A percentile compares a stretch with the other conserved stretches of the same genome.
Conservation (phyloP, 2,888 invertebrate genomes). For the Drosophila paucipuncta region DNA sequence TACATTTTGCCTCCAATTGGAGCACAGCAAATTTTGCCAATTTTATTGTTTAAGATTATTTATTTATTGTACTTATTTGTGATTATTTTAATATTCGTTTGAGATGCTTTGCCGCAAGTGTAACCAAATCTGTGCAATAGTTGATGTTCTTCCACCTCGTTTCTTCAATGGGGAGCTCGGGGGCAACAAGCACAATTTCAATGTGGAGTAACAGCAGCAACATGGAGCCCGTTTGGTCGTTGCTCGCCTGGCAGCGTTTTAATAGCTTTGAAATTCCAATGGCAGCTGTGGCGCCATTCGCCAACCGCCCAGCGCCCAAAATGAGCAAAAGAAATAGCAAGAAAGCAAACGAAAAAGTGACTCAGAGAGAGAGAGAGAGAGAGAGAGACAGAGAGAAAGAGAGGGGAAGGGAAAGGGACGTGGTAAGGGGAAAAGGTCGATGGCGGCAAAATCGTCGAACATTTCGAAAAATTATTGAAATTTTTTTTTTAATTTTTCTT, state of each 20-base stretch:
- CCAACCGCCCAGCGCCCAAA: slow-evolving; percentile 49
- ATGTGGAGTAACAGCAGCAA: slow-evolving; percentile 43
- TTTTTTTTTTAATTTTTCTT: slow-evolving; percentile 74
- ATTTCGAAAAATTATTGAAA: slow-evolving; percentile 78
- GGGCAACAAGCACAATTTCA: slow-evolving; percentile 50
- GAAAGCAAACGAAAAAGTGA: slow-evolving; percentile 28
- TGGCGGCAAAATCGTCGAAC: slow-evolving; percentile 65
- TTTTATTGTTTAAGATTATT: background rate
- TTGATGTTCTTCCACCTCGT: background rate
- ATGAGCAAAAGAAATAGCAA: slow-evolving; percentile 33
- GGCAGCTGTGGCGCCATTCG: slow-evolving; percentile 82
- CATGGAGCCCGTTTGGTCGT: slow-evolving; percentile 83
- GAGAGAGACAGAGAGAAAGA: background rate
- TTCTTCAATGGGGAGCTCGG: background rate
- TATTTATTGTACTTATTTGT: background rate
- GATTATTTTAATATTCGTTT: background rate
- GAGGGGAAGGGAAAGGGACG: background rate
- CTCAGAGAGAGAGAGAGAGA: slow-evolving; percentile 2
- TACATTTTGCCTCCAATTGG: background rate
- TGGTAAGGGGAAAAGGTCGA: slow-evolving; percentile 3
- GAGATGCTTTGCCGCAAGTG: background rate
- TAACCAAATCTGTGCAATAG: slow-evolving; percentile 10
- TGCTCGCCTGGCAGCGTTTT: slow-evolving; percentile 84
- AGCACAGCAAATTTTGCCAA: background rate
- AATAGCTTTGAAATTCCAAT: slow-evolving; percentile 85